Conservation (phyloP, 2,888 invertebrate species). For the Elysia crispata region DNA sequence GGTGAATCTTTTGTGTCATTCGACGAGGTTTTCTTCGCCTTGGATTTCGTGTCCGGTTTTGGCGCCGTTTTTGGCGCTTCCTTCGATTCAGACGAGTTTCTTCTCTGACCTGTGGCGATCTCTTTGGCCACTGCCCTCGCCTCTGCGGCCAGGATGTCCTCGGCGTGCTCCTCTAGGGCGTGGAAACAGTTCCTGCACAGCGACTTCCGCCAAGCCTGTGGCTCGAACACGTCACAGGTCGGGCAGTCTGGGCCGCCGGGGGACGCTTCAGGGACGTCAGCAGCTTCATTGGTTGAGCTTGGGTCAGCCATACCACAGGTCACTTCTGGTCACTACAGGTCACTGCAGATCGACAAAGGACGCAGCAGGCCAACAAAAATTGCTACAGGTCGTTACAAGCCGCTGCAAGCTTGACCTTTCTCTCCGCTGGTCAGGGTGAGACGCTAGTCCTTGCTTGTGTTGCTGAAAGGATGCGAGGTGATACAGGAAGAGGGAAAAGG, state of each 20-base stretch:
- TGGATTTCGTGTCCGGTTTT: slow-evolving; percentile 49
- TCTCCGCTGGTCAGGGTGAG: too few species aligned
- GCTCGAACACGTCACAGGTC: slow-evolving; percentile 75
- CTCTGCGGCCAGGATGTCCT: slow-evolving; percentile 48
- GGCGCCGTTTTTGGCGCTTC: slow-evolving; percentile 41
- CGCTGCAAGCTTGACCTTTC: too few species aligned
- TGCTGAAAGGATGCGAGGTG: too few species aligned
- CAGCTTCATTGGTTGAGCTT: neutral
- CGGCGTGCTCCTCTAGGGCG: slow-evolving; percentile 66
- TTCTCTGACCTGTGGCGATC: neutral
- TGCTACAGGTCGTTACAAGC: too few species aligned
- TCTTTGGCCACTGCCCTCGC: slow-evolving; percentile 43
- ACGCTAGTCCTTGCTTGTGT: too few species aligned
- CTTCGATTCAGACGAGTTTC: neutral
- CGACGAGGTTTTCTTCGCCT: neutral
- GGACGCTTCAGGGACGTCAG: neutral
- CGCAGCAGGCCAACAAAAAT: too few species aligned
- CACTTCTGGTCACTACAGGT: neutral
- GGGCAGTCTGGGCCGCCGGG: slow-evolving; percentile 49
- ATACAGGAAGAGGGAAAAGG: too few species aligned
- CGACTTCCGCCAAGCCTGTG: slow-evolving; percentile 77
- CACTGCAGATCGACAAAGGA: neutral
- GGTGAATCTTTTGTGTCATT: too few species aligned
- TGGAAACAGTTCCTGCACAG: slow-evolving; percentile 77
- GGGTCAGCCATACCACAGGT: neutral